Evolutionary conservation across 2,888 invertebrate species (phyloP).

Genomic region (Perizoma affinitatum): DNA sequence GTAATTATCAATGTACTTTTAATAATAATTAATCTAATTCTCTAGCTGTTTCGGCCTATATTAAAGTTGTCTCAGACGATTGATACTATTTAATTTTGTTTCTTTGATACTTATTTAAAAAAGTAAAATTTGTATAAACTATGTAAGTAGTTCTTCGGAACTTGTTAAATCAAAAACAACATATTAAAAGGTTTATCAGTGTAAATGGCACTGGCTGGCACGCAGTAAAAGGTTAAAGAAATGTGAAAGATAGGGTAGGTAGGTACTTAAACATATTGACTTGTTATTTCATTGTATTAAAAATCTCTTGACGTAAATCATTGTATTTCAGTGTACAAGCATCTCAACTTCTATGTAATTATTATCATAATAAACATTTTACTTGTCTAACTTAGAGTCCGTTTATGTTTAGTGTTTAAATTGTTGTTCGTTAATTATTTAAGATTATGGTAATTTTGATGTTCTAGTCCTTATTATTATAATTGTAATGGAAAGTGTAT

Average conservation of each 20-base stretch:
- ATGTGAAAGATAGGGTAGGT: slow-evolving; percentile 27
- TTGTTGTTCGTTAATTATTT: slow-evolving; percentile 12
- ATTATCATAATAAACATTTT: slow-evolving; percentile 15
- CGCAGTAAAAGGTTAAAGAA: slow-evolving; percentile 30
- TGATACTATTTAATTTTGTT: too few species aligned
- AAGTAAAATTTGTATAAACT: slow-evolving; percentile 22
- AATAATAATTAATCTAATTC: slow-evolving; percentile 37
- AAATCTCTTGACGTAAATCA: slow-evolving; percentile 25
- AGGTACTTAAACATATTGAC: slow-evolving; percentile 45
- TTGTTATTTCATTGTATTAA: slow-evolving; percentile 39
- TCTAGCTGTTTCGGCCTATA: slow-evolving; percentile 46
- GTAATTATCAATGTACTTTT: slow-evolving; percentile 39
- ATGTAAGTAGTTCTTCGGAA: slow-evolving; percentile 34
- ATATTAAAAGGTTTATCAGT: slow-evolving; percentile 25
- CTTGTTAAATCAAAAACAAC: slow-evolving; percentile 23
- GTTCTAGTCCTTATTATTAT: slow-evolving; percentile 20
- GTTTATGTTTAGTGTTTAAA: slow-evolving; percentile 19
- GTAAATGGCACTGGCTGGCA: slow-evolving; percentile 36
- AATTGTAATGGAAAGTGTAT: slow-evolving; percentile 17
- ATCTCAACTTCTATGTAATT: slow-evolving; percentile 13
- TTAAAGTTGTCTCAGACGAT: neutral
- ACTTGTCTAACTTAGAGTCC: slow-evolving; percentile 9
- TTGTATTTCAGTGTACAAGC: slow-evolving; percentile 24
- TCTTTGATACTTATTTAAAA: too few species aligned
- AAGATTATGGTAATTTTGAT: slow-evolving; percentile 21